phyloP scores from a whole-genome alignment of 2,888 invertebrate genomes.

The Boloria selene region DNA sequence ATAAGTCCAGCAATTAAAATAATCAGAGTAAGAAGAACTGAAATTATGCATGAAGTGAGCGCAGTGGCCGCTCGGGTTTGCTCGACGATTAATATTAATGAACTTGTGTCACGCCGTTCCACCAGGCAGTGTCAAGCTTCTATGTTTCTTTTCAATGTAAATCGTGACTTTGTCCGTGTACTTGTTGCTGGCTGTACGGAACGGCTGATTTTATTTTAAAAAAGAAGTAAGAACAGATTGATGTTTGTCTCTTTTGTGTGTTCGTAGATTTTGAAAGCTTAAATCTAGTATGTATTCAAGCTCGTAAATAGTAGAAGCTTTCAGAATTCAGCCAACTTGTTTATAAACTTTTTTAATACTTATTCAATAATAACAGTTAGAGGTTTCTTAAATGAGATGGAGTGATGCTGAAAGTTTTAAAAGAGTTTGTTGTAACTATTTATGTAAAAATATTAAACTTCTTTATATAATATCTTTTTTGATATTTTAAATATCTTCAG shows the following conservation, averaged over 20 bases:
- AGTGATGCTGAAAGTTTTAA: too few species aligned
- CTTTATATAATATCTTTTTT: too few species aligned
- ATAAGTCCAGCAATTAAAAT: constrained; percentile 73
- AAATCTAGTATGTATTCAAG: not conserved
- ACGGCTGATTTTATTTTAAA: constrained; percentile 40
- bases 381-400: too few species aligned
- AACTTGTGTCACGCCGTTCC: constrained; percentile 70
- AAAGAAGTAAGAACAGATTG: constrained; percentile 36
- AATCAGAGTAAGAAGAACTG: constrained; percentile 61
- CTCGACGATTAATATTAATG: constrained; percentile 77
- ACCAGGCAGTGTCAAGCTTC: constrained; percentile 52
- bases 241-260: constrained; percentile 38
- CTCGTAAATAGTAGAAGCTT: not conserved
- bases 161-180: constrained; percentile 55
- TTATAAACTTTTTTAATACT: too few species aligned
- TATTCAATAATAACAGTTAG: too few species aligned
- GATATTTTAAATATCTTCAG: too few species aligned
- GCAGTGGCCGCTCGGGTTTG: constrained; percentile 63
- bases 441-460: too few species aligned
- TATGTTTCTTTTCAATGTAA: constrained; percentile 74
- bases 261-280: not conserved
- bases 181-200: constrained; percentile 60
- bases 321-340: too few species aligned
- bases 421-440: too few species aligned
- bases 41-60: constrained; percentile 76